These are phyloP conservation scores for Pica pica DNA, from an alignment of 2,113 vertebrate species.

Conservation along the genomic window DNA sequence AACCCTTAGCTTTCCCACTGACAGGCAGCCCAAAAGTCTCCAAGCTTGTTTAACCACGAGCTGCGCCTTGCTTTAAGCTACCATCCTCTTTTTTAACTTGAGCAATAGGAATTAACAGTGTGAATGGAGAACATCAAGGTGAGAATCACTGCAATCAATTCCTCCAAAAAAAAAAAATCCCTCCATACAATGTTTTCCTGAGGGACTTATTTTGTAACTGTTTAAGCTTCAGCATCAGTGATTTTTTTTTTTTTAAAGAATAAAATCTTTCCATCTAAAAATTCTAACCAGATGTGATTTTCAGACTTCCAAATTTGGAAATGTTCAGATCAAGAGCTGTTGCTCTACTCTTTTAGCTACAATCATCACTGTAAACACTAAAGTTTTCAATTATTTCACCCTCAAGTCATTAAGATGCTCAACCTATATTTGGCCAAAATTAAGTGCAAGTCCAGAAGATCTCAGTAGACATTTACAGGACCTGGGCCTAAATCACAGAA, in stretches of 20 bases:
- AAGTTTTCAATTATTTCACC: constrained; percentile 1
- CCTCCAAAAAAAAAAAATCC: neutral
- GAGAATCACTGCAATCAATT: neutral
- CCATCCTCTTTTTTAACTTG: neutral
- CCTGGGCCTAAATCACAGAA: neutral
- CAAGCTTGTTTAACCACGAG: neutral
- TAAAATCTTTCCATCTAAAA: constrained; percentile 37
- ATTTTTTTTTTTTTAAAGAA: neutral
- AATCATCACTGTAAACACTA: neutral
- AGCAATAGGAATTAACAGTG: neutral
- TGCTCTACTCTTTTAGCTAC: neutral
- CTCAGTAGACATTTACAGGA: neutral
- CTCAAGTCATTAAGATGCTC: neutral
- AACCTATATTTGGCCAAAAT: neutral
- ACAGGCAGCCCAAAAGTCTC: neutral
- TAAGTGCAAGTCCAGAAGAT: neutral
- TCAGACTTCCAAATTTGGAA: constrained; percentile 59
- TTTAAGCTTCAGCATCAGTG: neutral
- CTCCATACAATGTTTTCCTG: neutral
- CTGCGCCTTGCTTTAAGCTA: neutral
- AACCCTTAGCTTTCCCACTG: neutral
- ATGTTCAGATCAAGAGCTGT: constrained; percentile 13
- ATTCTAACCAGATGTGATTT: constrained; percentile 54
- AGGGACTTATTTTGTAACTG: neutral
- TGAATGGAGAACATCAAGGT: neutral